Evolutionary conservation across 2,113 vertebrate genomes (phyloP).

Genomic region (Copsychus sechellarum): DNA sequence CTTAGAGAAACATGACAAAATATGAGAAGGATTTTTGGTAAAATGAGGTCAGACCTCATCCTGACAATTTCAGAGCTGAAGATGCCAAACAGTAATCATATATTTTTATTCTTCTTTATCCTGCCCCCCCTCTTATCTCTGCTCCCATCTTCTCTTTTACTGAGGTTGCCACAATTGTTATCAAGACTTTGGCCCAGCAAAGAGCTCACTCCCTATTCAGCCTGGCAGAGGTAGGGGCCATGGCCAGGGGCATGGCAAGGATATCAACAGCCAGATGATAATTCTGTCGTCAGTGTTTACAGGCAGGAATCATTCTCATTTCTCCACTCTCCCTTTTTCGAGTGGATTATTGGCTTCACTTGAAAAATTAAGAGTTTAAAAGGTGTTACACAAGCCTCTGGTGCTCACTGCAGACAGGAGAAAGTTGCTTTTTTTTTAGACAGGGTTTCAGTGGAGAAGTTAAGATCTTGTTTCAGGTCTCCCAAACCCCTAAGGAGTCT

Average conservation of each 20-base stretch:
- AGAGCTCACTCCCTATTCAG: rapidly evolving
- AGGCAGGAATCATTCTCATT: neutral
- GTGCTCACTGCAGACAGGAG: neutral
- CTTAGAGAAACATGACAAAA: neutral
- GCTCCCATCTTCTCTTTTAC: neutral
- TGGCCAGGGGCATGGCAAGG: neutral
- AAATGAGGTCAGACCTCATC: neutral
- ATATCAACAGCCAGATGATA: neutral
- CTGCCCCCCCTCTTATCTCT: neutral
- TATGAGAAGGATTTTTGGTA: neutral
- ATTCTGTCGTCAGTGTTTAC: neutral
- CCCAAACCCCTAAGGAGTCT: neutral
- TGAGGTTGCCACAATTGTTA: neutral
- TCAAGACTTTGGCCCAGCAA: neutral
- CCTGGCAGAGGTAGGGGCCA: neutral
- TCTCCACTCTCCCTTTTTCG: neutral
- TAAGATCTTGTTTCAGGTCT: neutral
- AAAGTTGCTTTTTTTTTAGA: neutral
- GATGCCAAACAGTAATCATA: neutral
- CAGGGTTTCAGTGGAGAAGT: neutral
- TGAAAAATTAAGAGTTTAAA: neutral
- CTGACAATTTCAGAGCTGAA: neutral
- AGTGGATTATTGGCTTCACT: neutral
- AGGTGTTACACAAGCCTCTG: neutral
- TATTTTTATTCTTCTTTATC: neutral